A percentile compares a stretch with the other conserved stretches of the same genome.
phyloP scores from a whole-genome alignment of 2,888 invertebrate species.

The Drosophila acutilabella region DNA sequence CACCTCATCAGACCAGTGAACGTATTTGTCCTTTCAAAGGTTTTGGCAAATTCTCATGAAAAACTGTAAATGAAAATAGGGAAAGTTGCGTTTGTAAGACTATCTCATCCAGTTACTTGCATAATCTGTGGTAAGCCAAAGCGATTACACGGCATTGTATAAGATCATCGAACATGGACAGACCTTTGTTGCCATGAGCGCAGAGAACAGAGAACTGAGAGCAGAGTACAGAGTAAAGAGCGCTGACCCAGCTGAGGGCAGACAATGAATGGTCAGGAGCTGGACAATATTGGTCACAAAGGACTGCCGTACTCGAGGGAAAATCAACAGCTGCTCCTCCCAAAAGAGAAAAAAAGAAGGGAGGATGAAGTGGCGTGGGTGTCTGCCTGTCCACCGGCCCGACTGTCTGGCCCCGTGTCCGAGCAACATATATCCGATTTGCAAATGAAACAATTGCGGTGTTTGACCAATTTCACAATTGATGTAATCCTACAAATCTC shows the following conservation, averaged over 20 bases:
- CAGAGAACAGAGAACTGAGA: conserved; percentile 1
- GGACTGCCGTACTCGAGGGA: conserved; percentile 62
- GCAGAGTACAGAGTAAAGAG: background rate
- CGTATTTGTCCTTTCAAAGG: conserved; percentile 14
- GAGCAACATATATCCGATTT: conserved; percentile 83
- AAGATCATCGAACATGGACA: conserved; percentile 48
- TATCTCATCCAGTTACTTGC: conserved; percentile 72
- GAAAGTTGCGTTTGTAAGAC: conserved; percentile 34
- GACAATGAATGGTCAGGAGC: conserved; percentile 34
- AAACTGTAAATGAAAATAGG: conserved; percentile 53
- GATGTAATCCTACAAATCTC: conserved; percentile 81
- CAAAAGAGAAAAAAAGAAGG: background rate
- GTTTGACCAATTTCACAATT: conserved; percentile 83
- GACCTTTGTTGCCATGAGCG: conserved; percentile 27
- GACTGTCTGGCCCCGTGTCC: conserved; percentile 41
- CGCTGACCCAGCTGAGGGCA: conserved; percentile 45
- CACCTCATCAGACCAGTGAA: conserved; percentile 54
- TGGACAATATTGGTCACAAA: conserved; percentile 37
- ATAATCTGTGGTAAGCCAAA: conserved; percentile 83
- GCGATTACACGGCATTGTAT: conserved; percentile 78
- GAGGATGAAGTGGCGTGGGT: conserved; percentile 46
- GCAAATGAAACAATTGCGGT: conserved; percentile 84
- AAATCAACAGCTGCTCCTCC: conserved; percentile 72
- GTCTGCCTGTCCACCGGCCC: conserved; percentile 27
- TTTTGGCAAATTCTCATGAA: conserved; percentile 48